Conservation (phyloP, 2,113 vertebrate genomes). For the Campylorhamphus procurvoides region DNA sequence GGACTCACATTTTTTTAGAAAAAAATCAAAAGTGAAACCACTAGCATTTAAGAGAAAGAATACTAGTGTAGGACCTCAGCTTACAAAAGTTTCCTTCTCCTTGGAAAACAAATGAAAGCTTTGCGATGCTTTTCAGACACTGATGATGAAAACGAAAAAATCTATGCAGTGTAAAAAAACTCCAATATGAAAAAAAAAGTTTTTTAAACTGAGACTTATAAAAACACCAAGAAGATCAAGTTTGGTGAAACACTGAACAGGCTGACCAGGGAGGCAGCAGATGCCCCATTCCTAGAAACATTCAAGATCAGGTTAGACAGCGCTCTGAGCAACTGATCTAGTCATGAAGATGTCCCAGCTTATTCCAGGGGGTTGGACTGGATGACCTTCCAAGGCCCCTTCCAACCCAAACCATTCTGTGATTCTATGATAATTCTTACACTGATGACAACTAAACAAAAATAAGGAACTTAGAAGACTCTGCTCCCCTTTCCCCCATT, state of each 20-base stretch:
- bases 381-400: background rate
- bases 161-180: background rate
- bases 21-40: background rate
- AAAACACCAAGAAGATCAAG: background rate
- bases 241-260: background rate
- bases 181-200: background rate
- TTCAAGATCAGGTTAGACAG: background rate
- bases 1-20: background rate
- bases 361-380: background rate
- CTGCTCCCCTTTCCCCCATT: accelerated
- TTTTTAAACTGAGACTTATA: background rate
- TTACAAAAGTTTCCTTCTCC: background rate
- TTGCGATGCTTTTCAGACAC: background rate
- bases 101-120: background rate
- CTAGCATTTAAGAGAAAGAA: background rate
- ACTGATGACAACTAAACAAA: background rate
- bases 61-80: background rate
- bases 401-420: background rate
- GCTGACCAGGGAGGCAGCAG: background rate
- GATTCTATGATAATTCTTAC: background rate
- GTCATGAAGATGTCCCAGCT: background rate
- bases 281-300: background rate
- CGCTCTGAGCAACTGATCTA: background rate
- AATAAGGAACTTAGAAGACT: background rate
- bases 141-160: background rate